These are phyloP conservation scores for Diceros bicornis DNA, from an alignment of 2,797 vertebrate genomes.

Conservation along the genomic window DNA sequence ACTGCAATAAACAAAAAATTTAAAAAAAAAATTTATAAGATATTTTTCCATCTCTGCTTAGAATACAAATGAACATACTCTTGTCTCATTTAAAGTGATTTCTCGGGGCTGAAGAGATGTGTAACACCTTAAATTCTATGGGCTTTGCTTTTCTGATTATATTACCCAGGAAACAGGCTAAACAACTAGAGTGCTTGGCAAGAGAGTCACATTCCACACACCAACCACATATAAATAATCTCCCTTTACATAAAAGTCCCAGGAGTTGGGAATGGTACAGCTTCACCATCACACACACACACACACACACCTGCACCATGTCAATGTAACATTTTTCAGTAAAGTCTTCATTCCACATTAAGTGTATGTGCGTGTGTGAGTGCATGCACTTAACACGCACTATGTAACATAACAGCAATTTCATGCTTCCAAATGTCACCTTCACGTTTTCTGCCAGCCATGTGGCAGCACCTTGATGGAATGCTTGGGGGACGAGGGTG, in stretches of 20 bases:
- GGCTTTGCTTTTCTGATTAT: slow-evolving; percentile 78
- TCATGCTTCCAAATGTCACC: slow-evolving; percentile 75
- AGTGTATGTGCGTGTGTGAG: neutral
- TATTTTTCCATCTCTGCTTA: slow-evolving; percentile 74
- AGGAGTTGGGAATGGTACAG: slow-evolving; percentile 54
- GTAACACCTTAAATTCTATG: slow-evolving; percentile 82
- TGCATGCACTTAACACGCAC: neutral
- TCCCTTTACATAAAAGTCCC: slow-evolving; percentile 71
- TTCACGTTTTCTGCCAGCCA: slow-evolving; percentile 58
- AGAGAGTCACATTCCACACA: slow-evolving; percentile 78
- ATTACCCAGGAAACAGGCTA: slow-evolving; percentile 80
- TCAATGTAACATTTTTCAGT: slow-evolving; percentile 76
- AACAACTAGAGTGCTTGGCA: slow-evolving; percentile 69
- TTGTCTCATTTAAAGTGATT: slow-evolving; percentile 74
- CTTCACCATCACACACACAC: neutral
- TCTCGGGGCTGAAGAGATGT: slow-evolving; percentile 77
- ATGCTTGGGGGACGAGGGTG: neutral
- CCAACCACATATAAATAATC: slow-evolving; percentile 74
- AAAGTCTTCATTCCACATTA: slow-evolving; percentile 26
- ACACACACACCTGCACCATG: neutral
- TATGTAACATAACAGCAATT: slow-evolving; percentile 61
- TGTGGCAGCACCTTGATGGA: slow-evolving; percentile 54
- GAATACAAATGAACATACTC: slow-evolving; percentile 85
- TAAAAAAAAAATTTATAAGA: slow-evolving; percentile 85
- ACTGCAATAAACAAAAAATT: no score